Base-by-base conservation (phyloP, 1,140 invertebrate species). In the Geopemphigus sp. region DNA sequence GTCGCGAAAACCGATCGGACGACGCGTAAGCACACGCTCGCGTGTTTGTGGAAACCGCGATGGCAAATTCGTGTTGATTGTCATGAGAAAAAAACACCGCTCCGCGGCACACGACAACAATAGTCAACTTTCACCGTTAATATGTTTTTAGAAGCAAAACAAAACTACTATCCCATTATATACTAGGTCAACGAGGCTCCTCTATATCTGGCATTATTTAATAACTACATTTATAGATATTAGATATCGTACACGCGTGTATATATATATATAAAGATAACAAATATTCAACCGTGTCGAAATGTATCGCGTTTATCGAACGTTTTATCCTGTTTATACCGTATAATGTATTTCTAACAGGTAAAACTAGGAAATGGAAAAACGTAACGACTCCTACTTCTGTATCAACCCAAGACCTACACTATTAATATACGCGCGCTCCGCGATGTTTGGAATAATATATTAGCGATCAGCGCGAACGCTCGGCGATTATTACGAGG, bases 101-200 rank as follows among this genome's bases (percentile, higher is more conserved):
- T 63, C 26, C 6, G 15, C 15, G 26, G 26, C 15, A 39, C 8
- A 70, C 39, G 22, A 50, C 15, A 72, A 72, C 50, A 72, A 72
- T 72, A 72, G 68, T 53, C 24, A 24, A 78, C 74, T 78, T 78
- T 78, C 74, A 78, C 74, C 39, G 74, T 45, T 47, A 45, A 74
- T 53, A 17, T 4, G 32, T 78, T 63, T 76, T 78, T 61, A 47
- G 57, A 78, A n/a, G 57, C 26, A 57, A 78, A 70, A 70, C 3
- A 74, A 78, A 78, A 63, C 57, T 17, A 78, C 57, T 50, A 78
- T 78, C 17, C 17, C 29, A 63, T 26, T 29, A 54, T 63, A 6
- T 78, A 78, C 57, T 78, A 47, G 74, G 74, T 78, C 74, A 78
- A 63, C 50, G 45, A 78, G 57, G 57, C n/a, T 78, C 57, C 50